These are phyloP conservation scores for Zosterops borbonicus DNA, from an alignment of 2,113 vertebrate genomes.

Conservation along the genomic window DNA sequence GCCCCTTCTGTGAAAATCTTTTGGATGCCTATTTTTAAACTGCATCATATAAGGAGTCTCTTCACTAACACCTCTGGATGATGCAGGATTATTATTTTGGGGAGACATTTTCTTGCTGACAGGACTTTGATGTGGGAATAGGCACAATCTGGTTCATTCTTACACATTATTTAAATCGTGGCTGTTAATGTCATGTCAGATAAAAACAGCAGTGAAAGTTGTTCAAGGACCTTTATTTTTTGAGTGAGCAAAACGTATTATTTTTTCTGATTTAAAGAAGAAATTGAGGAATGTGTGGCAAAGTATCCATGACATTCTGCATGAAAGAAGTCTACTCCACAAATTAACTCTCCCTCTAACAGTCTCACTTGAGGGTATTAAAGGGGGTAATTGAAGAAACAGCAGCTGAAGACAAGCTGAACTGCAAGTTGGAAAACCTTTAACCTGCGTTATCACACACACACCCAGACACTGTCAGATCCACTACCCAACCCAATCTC, in stretches of 20 bases:
- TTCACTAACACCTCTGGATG: conserved; percentile 28
- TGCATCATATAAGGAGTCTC: neutral
- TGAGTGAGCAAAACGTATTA: neutral
- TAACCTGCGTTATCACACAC: neutral
- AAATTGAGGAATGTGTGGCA: neutral
- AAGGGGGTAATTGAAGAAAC: neutral
- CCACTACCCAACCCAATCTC: neutral
- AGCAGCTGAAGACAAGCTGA: neutral
- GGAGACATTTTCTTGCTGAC: neutral
- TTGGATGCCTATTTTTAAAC: neutral
- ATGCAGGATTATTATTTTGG: neutral
- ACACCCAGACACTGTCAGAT: neutral
- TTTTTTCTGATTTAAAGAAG: neutral
- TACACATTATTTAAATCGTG: neutral
- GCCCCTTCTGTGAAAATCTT: neutral
- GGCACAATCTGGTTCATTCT: neutral
- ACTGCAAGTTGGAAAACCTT: neutral
- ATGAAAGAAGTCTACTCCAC: neutral
- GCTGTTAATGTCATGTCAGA: neutral
- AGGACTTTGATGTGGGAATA: neutral
- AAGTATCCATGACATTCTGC: neutral
- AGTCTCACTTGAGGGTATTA: neutral
- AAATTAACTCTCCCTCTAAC: neutral
- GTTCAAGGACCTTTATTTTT: neutral
- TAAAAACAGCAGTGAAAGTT: neutral